phyloP scores from a whole-genome alignment of 2,888 invertebrate species.

The Liopterus haemorrhoidalis region DNA sequence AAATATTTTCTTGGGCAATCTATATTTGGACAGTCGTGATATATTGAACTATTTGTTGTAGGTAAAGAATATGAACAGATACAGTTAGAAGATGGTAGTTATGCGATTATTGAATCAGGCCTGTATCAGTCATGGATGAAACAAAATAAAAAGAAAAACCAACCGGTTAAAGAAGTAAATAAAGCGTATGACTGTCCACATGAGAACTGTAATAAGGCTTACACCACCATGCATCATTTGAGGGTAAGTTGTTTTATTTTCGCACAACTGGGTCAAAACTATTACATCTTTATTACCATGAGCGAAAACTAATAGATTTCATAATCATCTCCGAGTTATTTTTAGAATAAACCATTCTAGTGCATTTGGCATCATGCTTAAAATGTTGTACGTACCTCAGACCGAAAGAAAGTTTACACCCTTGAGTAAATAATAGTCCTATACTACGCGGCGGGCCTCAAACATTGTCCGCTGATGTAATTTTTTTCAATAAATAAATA shows the following conservation, averaged over 20 bases:
- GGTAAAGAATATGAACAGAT: conserved; percentile 33
- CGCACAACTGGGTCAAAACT: background rate
- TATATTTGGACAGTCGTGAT: too few species aligned
- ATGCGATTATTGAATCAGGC: conserved; percentile 35
- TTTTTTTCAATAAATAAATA: too few species aligned
- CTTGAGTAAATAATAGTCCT: too few species aligned
- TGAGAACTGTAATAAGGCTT: conserved; percentile 48
- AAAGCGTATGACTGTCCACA: conserved; percentile 45
- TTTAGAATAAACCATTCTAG: conserved; percentile 11
- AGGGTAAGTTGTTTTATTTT: conserved; percentile 42
- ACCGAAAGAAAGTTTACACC: too few species aligned
- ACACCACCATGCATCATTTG: conserved; percentile 49
- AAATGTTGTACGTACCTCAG: background rate
- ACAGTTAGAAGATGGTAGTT: conserved; percentile 38
- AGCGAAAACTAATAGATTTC: too few species aligned
- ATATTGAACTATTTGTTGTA: conserved; percentile 18
- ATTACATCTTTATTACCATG: too few species aligned
- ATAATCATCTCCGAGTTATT: conserved; percentile 1
- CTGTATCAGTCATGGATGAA: conserved; percentile 32
- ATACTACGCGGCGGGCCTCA: too few species aligned
- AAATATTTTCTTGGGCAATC: too few species aligned
- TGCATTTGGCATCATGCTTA: background rate
- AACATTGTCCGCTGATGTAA: too few species aligned
- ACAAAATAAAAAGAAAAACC: conserved; percentile 21
- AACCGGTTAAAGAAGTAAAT: background rate